These are phyloP conservation scores for Sylvilagus bachmani DNA, from an alignment of 2,113 vertebrate species.

Conservation along the genomic window DNA sequence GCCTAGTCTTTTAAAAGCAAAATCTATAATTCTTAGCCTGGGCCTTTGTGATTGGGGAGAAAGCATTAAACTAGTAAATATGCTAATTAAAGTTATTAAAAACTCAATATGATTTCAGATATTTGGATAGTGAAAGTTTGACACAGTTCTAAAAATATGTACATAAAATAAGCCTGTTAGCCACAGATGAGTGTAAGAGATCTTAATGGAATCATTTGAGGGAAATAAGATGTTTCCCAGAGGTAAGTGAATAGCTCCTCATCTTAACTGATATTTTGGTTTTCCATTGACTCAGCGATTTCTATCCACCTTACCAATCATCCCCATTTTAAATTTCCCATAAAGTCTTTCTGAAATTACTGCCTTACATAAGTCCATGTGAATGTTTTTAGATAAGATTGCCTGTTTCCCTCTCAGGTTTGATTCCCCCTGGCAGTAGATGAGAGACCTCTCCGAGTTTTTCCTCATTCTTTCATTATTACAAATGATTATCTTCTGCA, in stretches of 20 bases:
- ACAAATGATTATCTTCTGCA: not conserved
- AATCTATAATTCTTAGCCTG: not conserved
- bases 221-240: conserved; percentile 35
- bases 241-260: conserved; percentile 1
- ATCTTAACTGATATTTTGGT: conserved; percentile 37
- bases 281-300: conserved; percentile 50
- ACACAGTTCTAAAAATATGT: not conserved
- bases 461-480: not conserved
- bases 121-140: not conserved
- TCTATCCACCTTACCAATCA: conserved; percentile 35
- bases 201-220: not conserved
- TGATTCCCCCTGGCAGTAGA: not conserved
- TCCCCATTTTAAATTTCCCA: not conserved
- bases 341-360: conserved; percentile 20
- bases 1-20: not conserved
- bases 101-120: not conserved
- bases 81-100: not conserved
- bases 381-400: not conserved
- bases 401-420: not conserved
- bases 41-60: not conserved
- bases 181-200: not conserved
- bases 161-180: not conserved
- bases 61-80: conserved; percentile 29
- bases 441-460: not conserved
- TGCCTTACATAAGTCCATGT: not conserved